These are phyloP conservation scores for Drosophila cognata DNA, from an alignment of 2,888 invertebrate genomes.

Conservation along the genomic window DNA sequence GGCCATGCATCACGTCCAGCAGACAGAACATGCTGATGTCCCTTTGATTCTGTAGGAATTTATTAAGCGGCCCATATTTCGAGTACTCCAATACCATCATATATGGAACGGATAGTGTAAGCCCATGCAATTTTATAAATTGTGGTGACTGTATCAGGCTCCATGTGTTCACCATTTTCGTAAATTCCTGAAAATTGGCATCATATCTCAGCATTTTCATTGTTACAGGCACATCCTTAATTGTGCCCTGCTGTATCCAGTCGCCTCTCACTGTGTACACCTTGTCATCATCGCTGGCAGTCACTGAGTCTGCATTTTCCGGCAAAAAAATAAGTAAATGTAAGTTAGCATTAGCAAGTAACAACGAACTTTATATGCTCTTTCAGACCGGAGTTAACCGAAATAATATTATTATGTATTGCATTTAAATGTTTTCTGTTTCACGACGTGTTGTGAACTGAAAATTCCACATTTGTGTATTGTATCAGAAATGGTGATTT, in stretches of 20 bases:
- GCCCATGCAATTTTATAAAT: slow-evolving; percentile 91
- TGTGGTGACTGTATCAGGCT: slow-evolving; percentile 91
- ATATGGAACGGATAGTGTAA: slow-evolving; percentile 91
- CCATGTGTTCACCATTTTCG: slow-evolving; percentile 92
- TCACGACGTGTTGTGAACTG: background rate
- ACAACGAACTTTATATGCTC: background rate
- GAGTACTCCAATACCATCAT: slow-evolving; percentile 93
- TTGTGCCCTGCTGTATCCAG: slow-evolving; percentile 90
- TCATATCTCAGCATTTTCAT: slow-evolving; percentile 91
- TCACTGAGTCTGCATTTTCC: slow-evolving; percentile 86
- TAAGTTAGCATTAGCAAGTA: background rate
- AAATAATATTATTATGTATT: background rate
- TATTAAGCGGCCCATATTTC: slow-evolving; percentile 91
- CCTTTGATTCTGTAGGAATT: slow-evolving; percentile 84
- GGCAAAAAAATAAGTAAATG: background rate
- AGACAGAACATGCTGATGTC: slow-evolving; percentile 89
- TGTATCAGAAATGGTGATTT: background rate
- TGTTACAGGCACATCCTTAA: slow-evolving; percentile 91
- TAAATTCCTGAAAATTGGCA: slow-evolving; percentile 89
- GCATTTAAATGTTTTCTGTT: background rate
- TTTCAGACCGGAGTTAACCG: background rate
- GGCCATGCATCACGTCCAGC: slow-evolving; percentile 92
- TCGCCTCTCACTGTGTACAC: slow-evolving; percentile 90
- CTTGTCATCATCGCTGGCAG: slow-evolving; percentile 87
- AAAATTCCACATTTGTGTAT: background rate